Evolutionary conservation across 2,888 invertebrate species (phyloP).

Genomic region (Aleiodes testaceus): DNA sequence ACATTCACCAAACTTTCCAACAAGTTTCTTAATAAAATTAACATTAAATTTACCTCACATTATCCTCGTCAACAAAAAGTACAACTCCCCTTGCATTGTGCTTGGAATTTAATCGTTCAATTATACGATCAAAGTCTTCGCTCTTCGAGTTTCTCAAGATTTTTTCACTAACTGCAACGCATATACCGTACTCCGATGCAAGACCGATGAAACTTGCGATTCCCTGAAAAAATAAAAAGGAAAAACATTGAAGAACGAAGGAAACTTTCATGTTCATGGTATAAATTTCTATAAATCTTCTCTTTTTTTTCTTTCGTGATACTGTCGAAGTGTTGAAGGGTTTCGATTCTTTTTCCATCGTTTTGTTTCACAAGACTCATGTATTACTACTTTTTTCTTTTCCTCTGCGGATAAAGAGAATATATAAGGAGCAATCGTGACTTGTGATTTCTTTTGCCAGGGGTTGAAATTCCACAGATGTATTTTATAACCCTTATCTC

Average conservation of each 20-base stretch:
- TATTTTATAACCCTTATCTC: conserved; percentile 30
- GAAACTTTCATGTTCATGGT: too few species aligned
- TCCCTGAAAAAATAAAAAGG: conserved; percentile 71
- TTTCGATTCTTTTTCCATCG: too few species aligned
- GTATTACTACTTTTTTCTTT: too few species aligned
- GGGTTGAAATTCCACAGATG: conserved; percentile 17
- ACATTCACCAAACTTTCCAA: conserved; percentile 4
- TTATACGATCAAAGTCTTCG: conserved; percentile 77
- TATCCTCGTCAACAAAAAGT: conserved; percentile 84
- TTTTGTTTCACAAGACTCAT: too few species aligned
- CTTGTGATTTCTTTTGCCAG: background rate
- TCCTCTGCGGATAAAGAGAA: background rate
- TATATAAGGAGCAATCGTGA: conserved; percentile 3
- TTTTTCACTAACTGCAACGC: conserved; percentile 76
- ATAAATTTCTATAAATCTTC: too few species aligned
- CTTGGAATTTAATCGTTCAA: conserved; percentile 76
- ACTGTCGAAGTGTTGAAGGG: too few species aligned
- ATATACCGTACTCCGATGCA: conserved; percentile 74
- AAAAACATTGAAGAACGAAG: conserved; percentile 6
- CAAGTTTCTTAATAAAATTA: conserved; percentile 10
- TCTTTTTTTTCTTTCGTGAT: too few species aligned
- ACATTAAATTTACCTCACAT: conserved; percentile 73
- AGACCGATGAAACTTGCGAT: conserved; percentile 77
- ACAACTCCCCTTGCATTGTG: conserved; percentile 80
- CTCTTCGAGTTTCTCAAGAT: conserved; percentile 76